A percentile compares a stretch with the other conserved stretches of the same genome.
Evolutionary conservation across 2,797 vertebrate species (phyloP).

Genomic region (Spea hammondii): DNA sequence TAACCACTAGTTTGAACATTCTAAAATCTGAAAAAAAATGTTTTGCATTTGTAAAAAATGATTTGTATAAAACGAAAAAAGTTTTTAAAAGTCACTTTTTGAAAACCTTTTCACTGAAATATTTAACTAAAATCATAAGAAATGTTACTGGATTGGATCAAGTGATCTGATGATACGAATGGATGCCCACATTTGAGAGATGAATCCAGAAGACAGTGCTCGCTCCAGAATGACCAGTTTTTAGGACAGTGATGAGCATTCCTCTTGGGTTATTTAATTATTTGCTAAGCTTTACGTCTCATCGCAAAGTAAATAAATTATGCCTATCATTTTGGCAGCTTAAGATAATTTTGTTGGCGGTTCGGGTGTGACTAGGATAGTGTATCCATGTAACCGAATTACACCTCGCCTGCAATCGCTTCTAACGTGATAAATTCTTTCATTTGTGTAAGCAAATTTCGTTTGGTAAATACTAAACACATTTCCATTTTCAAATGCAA

Average conservation of each 20-base stretch:
- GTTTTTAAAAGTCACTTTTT: no score
- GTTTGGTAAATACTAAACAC: slow-evolving; percentile 99
- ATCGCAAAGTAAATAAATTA: slow-evolving; percentile 99
- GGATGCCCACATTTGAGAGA: neutral
- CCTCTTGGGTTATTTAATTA: slow-evolving; percentile 99
- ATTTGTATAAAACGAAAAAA: no score
- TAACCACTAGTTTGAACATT: no score
- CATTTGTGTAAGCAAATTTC: slow-evolving; percentile 99
- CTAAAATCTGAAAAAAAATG: no score
- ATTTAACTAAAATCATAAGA: no score
- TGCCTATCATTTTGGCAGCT: slow-evolving; percentile 99
- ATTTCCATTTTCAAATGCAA: slow-evolving; percentile 99
- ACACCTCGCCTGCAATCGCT: slow-evolving; percentile 98
- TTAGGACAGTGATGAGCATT: slow-evolving; percentile 92
- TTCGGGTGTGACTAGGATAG: slow-evolving; percentile 99
- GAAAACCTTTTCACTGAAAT: no score
- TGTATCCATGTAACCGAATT: slow-evolving; percentile 99
- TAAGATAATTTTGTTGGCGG: slow-evolving; percentile 99
- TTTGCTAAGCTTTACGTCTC: slow-evolving; percentile 99
- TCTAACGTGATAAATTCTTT: slow-evolving; percentile 99
- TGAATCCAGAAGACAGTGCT: neutral
- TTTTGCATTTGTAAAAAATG: no score
- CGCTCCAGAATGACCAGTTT: slow-evolving; percentile 44
- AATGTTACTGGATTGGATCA: neutral
- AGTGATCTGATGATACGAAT: slow-evolving; percentile 6